Evolutionary conservation across 1,140 invertebrate species (phyloP).

Genomic region (Anagrus nilaparvatae): DNA sequence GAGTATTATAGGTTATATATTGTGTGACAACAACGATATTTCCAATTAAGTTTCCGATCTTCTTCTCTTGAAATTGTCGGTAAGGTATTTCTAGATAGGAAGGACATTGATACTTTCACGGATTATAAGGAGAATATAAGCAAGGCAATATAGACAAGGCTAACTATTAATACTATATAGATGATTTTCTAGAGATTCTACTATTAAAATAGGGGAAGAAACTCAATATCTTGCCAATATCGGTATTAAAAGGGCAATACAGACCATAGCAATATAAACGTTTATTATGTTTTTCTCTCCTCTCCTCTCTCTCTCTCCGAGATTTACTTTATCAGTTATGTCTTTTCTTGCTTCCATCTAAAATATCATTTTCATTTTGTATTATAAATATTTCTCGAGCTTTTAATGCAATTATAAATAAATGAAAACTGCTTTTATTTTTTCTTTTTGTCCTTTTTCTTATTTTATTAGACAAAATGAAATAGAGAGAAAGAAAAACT

Average conservation of each 20-base stretch:
- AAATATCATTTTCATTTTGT: too few relatives aligned
- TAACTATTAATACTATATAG: too few relatives aligned
- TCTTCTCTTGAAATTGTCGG: too few relatives aligned
- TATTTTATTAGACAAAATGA: too few relatives aligned
- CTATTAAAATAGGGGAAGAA: conserved; percentile 18
- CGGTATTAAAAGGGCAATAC: conserved; percentile 35
- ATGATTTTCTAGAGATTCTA: too few relatives aligned
- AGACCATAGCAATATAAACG: conserved; percentile 42
- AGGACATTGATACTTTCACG: conserved; percentile 23
- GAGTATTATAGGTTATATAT: too few relatives aligned
- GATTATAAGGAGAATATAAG: conserved; percentile 21
- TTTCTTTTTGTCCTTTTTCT: too few relatives aligned
- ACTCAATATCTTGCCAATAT: conserved; percentile 44
- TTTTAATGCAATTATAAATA: too few relatives aligned
- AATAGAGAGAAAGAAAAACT: conserved; percentile 19
- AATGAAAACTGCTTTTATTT: too few relatives aligned
- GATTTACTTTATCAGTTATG: too few relatives aligned
- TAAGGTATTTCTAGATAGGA: conserved; percentile 11
- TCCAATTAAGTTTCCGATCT: conserved; percentile 32
- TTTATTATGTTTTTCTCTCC: conserved; percentile 32
- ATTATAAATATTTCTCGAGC: too few relatives aligned
- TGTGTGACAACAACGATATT: conserved; percentile 25
- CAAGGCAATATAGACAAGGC: neutral
- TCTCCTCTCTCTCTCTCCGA: conserved; percentile 23
- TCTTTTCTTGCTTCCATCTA: too few relatives aligned